These are phyloP conservation scores for Collichthys lucidus DNA, from an alignment of 2,113 vertebrate species.

Conservation along the genomic window DNA sequence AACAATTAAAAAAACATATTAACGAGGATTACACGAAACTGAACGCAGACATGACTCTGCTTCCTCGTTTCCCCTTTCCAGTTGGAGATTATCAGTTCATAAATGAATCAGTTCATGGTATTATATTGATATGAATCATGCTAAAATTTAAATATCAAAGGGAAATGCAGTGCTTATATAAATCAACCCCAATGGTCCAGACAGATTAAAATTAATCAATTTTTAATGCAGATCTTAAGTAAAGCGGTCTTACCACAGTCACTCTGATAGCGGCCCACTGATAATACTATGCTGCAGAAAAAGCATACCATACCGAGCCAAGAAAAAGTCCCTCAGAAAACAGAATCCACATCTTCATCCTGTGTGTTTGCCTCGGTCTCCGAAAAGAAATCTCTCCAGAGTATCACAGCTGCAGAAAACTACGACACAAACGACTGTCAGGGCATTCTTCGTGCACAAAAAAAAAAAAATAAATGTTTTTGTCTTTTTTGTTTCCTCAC, in stretches of 20 bases:
- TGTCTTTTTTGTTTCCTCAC: neutral
- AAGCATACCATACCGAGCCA: slow-evolving; percentile 15
- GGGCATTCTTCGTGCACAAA: slow-evolving; percentile 6
- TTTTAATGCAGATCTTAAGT: neutral
- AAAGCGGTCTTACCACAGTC: slow-evolving; percentile 63
- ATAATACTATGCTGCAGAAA: neutral
- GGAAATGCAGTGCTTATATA: neutral
- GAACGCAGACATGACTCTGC: neutral
- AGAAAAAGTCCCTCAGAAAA: slow-evolving; percentile 29
- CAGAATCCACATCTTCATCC: slow-evolving; percentile 40
- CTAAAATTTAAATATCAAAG: slow-evolving; percentile 6
- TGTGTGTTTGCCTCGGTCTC: slow-evolving; percentile 23
- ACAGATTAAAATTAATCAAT: neutral
- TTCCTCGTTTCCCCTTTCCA: neutral
- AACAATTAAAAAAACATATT: slow-evolving; percentile 5
- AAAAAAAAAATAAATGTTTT: neutral
- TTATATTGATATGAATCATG: neutral
- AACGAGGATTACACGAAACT: slow-evolving; percentile 36
- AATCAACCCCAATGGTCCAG: neutral
- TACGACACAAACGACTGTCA: neutral
- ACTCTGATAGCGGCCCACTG: slow-evolving; percentile 3
- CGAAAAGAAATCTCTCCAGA: slow-evolving; percentile 40
- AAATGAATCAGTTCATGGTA: neutral
- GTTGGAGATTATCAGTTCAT: slow-evolving; percentile 13
- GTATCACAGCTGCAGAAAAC: slow-evolving; percentile 29